These are phyloP conservation scores for Eupithecia inturbata DNA, from an alignment of 2,888 invertebrate genomes.

Conservation along the genomic window DNA sequence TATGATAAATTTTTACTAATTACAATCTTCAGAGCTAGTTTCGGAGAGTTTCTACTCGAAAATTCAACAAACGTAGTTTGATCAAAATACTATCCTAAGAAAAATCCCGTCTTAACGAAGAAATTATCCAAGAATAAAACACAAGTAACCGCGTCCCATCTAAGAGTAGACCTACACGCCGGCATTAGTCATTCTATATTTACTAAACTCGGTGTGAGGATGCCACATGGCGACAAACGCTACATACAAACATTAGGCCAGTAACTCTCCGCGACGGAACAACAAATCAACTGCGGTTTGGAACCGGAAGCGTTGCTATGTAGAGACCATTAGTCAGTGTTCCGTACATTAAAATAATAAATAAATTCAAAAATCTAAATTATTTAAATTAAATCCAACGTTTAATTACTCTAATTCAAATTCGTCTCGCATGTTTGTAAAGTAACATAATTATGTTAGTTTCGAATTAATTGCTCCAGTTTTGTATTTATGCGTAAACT, in stretches of 20 bases:
- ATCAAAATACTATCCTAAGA: background rate
- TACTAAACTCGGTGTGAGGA: constrained; percentile 55
- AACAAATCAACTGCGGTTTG: constrained; percentile 80
- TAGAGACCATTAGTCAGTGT: constrained; percentile 70
- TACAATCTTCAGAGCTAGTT: background rate
- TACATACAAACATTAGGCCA: constrained; percentile 64
- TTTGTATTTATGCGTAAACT: constrained; percentile 41
- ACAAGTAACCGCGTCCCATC: background rate
- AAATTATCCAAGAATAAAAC: background rate
- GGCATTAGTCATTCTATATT: constrained; percentile 59
- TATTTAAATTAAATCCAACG: constrained; percentile 45
- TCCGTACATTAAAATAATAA: constrained; percentile 46
- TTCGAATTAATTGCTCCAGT: constrained; percentile 40
- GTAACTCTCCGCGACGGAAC: constrained; percentile 75
- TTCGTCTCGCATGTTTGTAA: constrained; percentile 39
- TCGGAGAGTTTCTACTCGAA: background rate
- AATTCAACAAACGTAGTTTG: background rate
- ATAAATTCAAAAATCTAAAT: constrained; percentile 32
- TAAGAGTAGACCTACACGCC: constrained; percentile 4
- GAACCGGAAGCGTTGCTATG: constrained; percentile 75
- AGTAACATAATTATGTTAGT: constrained; percentile 39
- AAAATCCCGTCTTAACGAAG: background rate
- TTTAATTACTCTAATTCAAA: constrained; percentile 45
- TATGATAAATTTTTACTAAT: too few relatives aligned
- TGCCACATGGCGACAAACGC: constrained; percentile 74